Percentiles rank a stretch among this genome's conserved stretches.
Evolutionary conservation across 1,140 invertebrate genomes (phyloP).

Genomic region (Centruroides vittatus): DNA sequence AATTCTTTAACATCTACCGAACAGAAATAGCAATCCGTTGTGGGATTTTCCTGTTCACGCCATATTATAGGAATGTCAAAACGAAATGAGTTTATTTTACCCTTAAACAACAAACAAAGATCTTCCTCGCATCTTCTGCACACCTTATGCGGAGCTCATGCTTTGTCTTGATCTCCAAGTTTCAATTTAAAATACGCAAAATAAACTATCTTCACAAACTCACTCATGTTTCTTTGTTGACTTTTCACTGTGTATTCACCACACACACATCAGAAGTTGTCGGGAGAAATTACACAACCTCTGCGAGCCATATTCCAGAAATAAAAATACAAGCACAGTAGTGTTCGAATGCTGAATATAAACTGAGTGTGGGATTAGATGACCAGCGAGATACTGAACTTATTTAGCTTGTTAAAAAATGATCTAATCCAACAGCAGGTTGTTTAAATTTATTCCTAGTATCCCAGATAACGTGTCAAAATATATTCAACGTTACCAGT

Average conservation of each 20-base stretch:
- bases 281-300: neutral
- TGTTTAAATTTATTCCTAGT: no score
- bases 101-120: conserved; percentile 11
- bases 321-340: no score
- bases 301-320: neutral
- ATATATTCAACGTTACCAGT: no score
- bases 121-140: conserved; percentile 11
- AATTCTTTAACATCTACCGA: conserved; percentile 8
- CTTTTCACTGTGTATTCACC: neutral
- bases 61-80: conserved; percentile 13
- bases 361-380: no score
- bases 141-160: conserved; percentile 12
- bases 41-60: conserved; percentile 8
- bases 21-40: conserved; percentile 11
- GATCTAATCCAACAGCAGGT: no score
- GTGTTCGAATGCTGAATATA: no score
- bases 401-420: no score
- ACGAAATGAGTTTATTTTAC: conserved; percentile 11
- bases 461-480: no score
- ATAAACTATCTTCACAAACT: neutral
- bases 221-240: neutral
- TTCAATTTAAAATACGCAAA: conserved; percentile 6
- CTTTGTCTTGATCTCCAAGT: conserved; percentile 20
- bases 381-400: no score
- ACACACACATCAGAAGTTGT: neutral